Base-by-base conservation (phyloP, 2,797 vertebrate species). In the Acanthurus leucopareius region DNA sequence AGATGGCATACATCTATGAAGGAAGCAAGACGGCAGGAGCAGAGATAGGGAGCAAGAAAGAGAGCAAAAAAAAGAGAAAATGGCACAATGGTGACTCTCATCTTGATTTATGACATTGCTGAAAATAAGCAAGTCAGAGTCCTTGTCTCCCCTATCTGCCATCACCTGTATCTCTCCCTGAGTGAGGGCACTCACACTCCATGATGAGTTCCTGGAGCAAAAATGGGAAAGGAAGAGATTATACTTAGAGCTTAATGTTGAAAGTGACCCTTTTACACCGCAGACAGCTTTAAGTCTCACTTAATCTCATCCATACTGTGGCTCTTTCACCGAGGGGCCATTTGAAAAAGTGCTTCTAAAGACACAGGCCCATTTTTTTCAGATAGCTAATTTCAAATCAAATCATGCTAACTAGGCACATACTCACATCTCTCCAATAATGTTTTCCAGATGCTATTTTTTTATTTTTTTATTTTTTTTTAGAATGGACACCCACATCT, bases 1-100 rank as follows among this genome's bases (percentile, higher is more conserved):
- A 94, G 91, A 91, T 88, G 75, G 85, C 77, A 63, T 79, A 81
- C 74, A 79, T 88, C 84, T 75, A 81, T 84, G 83, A 88, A 86
- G 57, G 75, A 79, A 79, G 77, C 53, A 73, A 80, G 75, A 73
- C 54, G 59, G 68, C 47, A 59, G 64, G 74, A 67, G 76, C 54
- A 25, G 70, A 77, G 62, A 79, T 71, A 59, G 52, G 15, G 65
- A 57, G 63, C 28, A 42, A 70, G 63, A 78, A 71, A 75, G 45
- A 25, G 58, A 65, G 49, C 14, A 8, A 16, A 60, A 17, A 71
- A 65, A 61, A 22, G 8, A 58, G 7, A 40, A 28, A 78, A 80
- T 59, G 17, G 47, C 58, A 73, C 42, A 86, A 69, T 15, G 54
- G 56, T 53, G 67, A 72, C 48, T 77, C 4, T 56, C 48, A 70